Evolutionary conservation across 2,888 invertebrate genomes (phyloP).

Genomic region (Diaperis boleti): DNA sequence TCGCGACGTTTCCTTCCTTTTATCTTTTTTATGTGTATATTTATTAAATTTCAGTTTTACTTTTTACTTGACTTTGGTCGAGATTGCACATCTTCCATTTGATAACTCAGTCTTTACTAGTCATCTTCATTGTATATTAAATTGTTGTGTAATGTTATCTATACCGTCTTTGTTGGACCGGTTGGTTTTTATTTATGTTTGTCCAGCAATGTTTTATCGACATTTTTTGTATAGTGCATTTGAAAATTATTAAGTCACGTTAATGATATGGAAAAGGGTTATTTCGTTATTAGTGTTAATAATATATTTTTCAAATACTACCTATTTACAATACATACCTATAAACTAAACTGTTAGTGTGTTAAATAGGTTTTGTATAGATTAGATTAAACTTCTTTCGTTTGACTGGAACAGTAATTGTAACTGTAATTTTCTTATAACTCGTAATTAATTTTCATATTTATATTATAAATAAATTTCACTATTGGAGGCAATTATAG

Average conservation of each 20-base stretch:
- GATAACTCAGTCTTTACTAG: conserved; percentile 64
- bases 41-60: conserved; percentile 31
- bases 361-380: conserved; percentile 51
- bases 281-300: conserved; percentile 54
- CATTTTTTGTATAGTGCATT: conserved; percentile 39
- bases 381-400: conserved; percentile 42
- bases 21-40: conserved; percentile 25
- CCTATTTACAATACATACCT: conserved; percentile 41
- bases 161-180: conserved; percentile 46
- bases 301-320: conserved; percentile 49
- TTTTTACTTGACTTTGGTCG: conserved; percentile 49
- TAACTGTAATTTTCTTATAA: conserved; percentile 44
- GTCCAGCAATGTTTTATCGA: conserved; percentile 36
- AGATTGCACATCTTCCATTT: conserved; percentile 48
- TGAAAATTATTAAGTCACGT: conserved; percentile 40
- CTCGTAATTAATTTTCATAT: conserved; percentile 46
- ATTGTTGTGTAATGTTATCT: conserved; percentile 63
- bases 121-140: conserved; percentile 65
- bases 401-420: conserved; percentile 45
- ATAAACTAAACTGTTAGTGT: conserved; percentile 47
- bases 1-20: conserved; percentile 16
- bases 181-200: conserved; percentile 39
- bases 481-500: conserved; percentile 51
- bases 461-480: conserved; percentile 47
- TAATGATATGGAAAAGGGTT: conserved; percentile 54